Conservation (phyloP, 2,113 vertebrate species). For the Felis chaus region DNA sequence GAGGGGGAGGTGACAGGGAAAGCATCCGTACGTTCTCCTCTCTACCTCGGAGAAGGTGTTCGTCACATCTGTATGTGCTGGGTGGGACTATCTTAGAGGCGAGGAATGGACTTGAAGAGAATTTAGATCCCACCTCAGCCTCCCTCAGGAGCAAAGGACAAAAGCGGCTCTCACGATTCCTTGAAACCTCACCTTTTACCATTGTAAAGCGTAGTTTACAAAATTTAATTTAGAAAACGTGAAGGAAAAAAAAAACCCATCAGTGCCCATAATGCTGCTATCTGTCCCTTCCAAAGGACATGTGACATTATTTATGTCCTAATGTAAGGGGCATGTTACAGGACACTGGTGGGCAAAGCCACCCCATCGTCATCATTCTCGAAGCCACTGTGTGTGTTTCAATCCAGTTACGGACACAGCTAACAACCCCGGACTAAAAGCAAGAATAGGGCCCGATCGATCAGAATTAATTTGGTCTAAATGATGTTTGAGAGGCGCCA, state of each 20-base stretch:
- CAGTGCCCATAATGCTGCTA: not conserved
- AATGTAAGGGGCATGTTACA: not conserved
- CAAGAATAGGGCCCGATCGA: not conserved
- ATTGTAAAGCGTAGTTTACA: not conserved
- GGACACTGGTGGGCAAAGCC: not conserved
- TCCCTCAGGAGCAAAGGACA: not conserved
- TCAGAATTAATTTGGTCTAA: slow-evolving; percentile 25
- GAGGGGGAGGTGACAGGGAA: not conserved
- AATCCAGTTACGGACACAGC: not conserved
- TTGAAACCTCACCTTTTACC: not conserved
- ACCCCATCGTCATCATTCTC: not conserved
- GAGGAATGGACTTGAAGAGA: not conserved
- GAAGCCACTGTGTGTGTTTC: not conserved
- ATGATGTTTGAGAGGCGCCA: not conserved
- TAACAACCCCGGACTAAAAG: not conserved
- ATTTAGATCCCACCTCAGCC: not conserved
- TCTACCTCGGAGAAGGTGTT: not conserved
- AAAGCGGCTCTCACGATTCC: not conserved
- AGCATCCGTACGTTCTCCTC: not conserved
- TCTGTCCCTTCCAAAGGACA: not conserved
- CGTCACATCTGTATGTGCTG: accelerated
- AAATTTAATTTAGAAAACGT: not conserved
- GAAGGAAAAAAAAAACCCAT: not conserved
- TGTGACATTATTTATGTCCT: not conserved
- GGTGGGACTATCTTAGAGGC: no score